Base-by-base conservation (phyloP, 2,113 vertebrate genomes). In the Trichomycterus rosablanca region DNA sequence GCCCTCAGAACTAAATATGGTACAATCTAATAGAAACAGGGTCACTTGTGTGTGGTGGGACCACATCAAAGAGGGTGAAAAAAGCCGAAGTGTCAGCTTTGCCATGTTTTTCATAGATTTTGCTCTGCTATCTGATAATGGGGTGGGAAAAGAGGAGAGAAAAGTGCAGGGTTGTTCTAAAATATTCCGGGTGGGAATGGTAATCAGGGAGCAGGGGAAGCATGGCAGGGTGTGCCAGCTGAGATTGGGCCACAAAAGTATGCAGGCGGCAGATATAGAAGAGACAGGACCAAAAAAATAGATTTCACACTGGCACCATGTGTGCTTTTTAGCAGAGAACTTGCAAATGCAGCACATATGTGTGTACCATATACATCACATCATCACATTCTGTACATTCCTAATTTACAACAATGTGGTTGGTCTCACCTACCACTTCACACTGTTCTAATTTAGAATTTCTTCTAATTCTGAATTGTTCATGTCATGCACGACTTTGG, bases 181-280 rank as follows among this genome's bases (percentile, higher is more conserved):
- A n/a, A n/a, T n/a, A n/a, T n/a, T n/a, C 43, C 10, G 9, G n/a
- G 24, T 59, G 59, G 64, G 53, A 54, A 53, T 54, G 45, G 55
- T 52, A 30, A 49, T 37, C 40, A 5, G 37, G 20, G 19, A 39
- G 50, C 20, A 48, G 18, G 56, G 56, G 23, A 73, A 68, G 37
- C 60, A 48, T 19, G 9, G 1, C 20, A 45, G 60, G 61, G 71
- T 34, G 51, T 68, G 30, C 44, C 35, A 51, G 32, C 18, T 22
- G n/a, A 34, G 39, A 73, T 58, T 51, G 59, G 55, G 26, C 8
- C 20, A 5, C 37, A 16, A 46, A 16, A 37, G n/a, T 39, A 30
- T 61, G 53, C 52, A 37, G 63, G 28, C 26, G 40, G 32, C 9
- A n/a, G 57, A 58, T 54, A 37, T 19, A 35, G 19, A 37, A 39